Base-by-base conservation (phyloP, 2,113 vertebrate genomes). In the Origma solitaria region DNA sequence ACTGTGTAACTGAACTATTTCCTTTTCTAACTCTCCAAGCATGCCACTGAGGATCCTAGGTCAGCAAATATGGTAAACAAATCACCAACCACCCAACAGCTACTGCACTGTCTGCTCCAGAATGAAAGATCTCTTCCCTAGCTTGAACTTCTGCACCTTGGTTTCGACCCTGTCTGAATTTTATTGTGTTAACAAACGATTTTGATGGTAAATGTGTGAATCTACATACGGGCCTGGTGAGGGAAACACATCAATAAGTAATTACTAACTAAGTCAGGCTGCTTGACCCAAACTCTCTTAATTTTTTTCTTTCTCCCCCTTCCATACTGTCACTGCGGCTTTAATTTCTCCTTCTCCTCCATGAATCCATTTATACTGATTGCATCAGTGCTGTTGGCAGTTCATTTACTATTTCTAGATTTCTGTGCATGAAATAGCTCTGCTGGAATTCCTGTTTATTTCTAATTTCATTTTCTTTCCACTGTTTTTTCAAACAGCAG, bases 401-500 rank as follows among this genome's bases (percentile, higher is more conserved):
- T 96, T 95, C 97, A 79, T 96, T 90, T 75, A 45, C 82, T 83
- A 93, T 95, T 90, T 94, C 84, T 91, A 58, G 50, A 31, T 83
- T 53, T 93, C 78, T 90, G 95, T 96, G 88, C 83, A 86, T 95
- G 91, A 97, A 95, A 93, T 84, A 96, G 38, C 96, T 92, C 96
- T 91, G 92, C 38, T 97, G 96, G 92, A 97, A 96, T 94, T 97
- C 95, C 91, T 97, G 78, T 97, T 97, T 95, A 90, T 61, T 97
- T 95, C 86, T 96, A 92, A 96, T 97, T 97, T 96, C 78, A 88
- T 87, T 81, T 88, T 86, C 45, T 88, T 96, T 79, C 81, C 78
- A 68, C 51, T 77, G 30, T 31, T 95, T 91, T 68, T 94, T 71
- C 51, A 91, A 97, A 90, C 79, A 97, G 94, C 65, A 94, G 94